Evolutionary conservation across 2,888 invertebrate genomes (phyloP).

Genomic region (Dendrolimus pini): DNA sequence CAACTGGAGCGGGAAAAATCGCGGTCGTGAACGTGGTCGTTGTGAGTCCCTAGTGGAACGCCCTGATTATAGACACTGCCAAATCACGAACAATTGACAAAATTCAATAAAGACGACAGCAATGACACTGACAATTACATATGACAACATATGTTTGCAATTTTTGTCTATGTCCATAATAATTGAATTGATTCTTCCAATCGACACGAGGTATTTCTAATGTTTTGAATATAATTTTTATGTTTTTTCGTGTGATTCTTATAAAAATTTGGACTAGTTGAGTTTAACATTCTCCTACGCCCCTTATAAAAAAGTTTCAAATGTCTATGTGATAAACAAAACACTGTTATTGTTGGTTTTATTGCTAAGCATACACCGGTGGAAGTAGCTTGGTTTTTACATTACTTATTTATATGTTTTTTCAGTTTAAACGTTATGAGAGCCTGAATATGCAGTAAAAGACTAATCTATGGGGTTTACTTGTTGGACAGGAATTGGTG

Average conservation of each 20-base stretch:
- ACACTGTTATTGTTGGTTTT: slow-evolving; percentile 8
- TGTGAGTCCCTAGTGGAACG: too few species aligned
- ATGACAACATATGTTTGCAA: neutral
- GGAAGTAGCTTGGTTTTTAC: slow-evolving; percentile 7
- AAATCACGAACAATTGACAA: too few species aligned
- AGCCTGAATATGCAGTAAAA: slow-evolving; percentile 26
- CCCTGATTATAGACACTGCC: too few species aligned
- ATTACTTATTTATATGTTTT: neutral
- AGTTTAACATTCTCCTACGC: neutral
- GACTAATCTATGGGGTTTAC: slow-evolving; percentile 36
- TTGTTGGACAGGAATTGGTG: slow-evolving; percentile 36
- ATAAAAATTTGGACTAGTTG: slow-evolving; percentile 6
- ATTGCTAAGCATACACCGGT: slow-evolving; percentile 24
- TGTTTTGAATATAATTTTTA: slow-evolving; percentile 31
- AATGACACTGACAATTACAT: slow-evolving; percentile 3
- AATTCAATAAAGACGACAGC: too few species aligned
- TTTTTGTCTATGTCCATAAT: too few species aligned
- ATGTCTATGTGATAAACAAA: slow-evolving; percentile 1
- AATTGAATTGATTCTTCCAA: neutral
- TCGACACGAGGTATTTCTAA: slow-evolving; percentile 37
- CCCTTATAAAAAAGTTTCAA: slow-evolving; percentile 1
- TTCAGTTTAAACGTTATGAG: slow-evolving; percentile 17
- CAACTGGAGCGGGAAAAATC: too few species aligned
- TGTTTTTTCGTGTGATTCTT: slow-evolving; percentile 11
- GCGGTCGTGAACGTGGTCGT: too few species aligned